phyloP scores from a whole-genome alignment of 2,797 vertebrate genomes.

The Melopsittacus undulatus region DNA sequence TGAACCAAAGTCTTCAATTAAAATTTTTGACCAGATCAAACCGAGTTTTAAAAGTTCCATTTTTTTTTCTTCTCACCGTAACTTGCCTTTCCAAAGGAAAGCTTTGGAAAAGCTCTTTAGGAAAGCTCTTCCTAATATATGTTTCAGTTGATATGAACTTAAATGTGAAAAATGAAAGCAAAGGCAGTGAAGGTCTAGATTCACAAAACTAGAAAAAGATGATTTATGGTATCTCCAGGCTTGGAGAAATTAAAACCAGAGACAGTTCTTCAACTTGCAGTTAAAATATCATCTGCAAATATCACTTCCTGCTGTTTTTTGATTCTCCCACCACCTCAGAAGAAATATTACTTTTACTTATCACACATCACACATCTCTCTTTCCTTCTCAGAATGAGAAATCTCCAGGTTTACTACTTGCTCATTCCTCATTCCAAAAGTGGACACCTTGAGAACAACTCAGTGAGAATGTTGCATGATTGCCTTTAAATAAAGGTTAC shows the following conservation, averaged over 20 bases:
- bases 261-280: not conserved
- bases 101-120: not conserved
- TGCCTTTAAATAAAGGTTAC: not conserved
- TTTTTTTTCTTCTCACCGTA: not conserved
- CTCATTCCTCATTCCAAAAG: not conserved
- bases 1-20: not conserved
- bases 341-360: not conserved
- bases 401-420: not conserved
- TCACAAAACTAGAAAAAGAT: not conserved
- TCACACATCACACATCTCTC: not conserved
- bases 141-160: slow-evolving; percentile 21
- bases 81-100: not conserved
- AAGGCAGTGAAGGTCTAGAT: not conserved
- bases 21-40: not conserved
- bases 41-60: not conserved
- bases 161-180: slow-evolving; percentile 26
- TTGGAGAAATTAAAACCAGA: slow-evolving; percentile 20
- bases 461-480: not conserved
- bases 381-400: not conserved
- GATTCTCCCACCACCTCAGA: not conserved
- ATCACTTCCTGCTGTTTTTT: not conserved
- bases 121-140: not conserved
- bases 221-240: not conserved
- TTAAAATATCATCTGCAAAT: not conserved
- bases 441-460: not conserved